Percentiles rank a stretch among this genome's conserved stretches.
These are phyloP conservation scores for Catostomus latipinnis DNA, from an alignment of 2,797 vertebrate genomes.

Conservation along the genomic window DNA sequence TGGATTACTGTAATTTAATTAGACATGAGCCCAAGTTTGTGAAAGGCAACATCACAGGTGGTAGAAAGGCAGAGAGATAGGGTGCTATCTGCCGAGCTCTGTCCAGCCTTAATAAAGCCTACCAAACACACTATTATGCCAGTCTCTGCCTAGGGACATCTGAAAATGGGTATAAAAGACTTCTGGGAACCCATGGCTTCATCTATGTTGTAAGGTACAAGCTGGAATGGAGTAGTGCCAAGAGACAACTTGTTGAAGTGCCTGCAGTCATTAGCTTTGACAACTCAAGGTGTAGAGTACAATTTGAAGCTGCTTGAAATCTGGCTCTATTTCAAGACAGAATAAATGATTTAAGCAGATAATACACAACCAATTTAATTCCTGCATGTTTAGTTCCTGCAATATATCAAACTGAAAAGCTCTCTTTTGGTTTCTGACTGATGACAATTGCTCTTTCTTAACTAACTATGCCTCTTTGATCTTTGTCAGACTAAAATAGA, in stretches of 20 bases:
- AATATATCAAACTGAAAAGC: neutral
- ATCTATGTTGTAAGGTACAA: conserved; percentile 43
- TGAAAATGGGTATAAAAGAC: conserved; percentile 25
- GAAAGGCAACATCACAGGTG: conserved; percentile 19
- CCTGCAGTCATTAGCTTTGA: neutral
- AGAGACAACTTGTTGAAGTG: conserved; percentile 17
- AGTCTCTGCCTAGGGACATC: conserved; percentile 38
- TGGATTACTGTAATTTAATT: conserved; percentile 42
- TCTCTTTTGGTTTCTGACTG: neutral
- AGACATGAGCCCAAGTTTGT: neutral
- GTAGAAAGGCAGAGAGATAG: conserved; percentile 34
- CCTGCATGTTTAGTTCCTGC: neutral
- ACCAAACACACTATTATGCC: conserved; percentile 48
- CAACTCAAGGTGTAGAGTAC: neutral
- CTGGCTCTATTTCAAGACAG: neutral
- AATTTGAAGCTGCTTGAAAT: neutral
- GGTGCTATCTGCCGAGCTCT: conserved; percentile 48
- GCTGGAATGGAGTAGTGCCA: conserved; percentile 10
- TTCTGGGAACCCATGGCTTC: conserved; percentile 37
- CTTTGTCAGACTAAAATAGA: neutral
- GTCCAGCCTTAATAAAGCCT: conserved; percentile 57
- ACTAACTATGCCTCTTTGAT: neutral
- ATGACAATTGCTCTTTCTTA: neutral
- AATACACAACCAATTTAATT: neutral
- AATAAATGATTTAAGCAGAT: neutral